Base-by-base conservation (phyloP, 1,140 invertebrate species). In the Lasaia peninsularis region DNA sequence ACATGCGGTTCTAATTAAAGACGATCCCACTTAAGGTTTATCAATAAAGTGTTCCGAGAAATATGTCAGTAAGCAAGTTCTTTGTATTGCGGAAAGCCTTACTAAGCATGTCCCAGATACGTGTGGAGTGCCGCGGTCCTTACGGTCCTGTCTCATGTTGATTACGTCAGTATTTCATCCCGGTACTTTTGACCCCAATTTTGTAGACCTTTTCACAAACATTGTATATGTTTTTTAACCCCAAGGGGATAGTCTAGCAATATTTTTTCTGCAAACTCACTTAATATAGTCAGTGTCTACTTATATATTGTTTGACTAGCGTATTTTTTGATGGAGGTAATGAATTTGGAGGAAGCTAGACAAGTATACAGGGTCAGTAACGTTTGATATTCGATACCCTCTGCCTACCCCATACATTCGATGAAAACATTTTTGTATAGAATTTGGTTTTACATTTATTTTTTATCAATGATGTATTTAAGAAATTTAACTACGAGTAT, bases 141-240 rank as follows among this genome's bases (percentile, higher is more conserved):
- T 21, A 52, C 28, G 50, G 34, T 34, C 34, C 52, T 8, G 52
- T 9, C n/a, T 31, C 12, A 12, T 21, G 52, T 53, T 37, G 32
- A 53, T 53, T 35, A 34, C 52, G 52, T 32, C 52, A 34, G 52
- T 53, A 53, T 53, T 53, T 53, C 32, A 37, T 32, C 33, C 16
- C 16, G 33, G 35, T 40, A 9, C 35, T 40, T 40, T 40, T 37
- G 35, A 37, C 35, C 35, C 12, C 35, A 37, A 37, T 37, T 37
- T 37, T 16, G 35, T 37, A 37, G 12, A 37, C 35, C 35, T 16
- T 37, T 37, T 16, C 35, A 37, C 35, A 37, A 16, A 37, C 35
- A n/a, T n/a, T 37, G 12, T 37, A 14, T 37, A 14, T 37, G 14
- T 37, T 37, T 37, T 37, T 37, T 37, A 14, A 37, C 35, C n/a